Conservation (phyloP, 1,140 invertebrate species). For the Drosophila cardini region DNA sequence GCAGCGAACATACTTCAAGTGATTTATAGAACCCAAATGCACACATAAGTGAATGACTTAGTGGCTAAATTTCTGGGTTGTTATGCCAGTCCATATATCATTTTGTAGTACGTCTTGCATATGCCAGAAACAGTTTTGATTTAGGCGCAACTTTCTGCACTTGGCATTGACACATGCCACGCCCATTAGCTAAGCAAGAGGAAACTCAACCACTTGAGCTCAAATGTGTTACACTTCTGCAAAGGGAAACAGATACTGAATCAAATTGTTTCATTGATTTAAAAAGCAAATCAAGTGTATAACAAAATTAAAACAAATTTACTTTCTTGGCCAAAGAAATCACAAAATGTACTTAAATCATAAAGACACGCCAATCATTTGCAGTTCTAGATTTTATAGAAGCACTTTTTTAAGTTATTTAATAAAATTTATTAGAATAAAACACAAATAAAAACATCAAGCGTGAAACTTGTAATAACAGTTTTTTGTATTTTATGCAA, state of each 20-base stretch:
- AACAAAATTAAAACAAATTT: conserved; percentile 11
- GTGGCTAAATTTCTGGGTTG: conserved; percentile 59
- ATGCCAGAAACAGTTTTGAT: conserved; percentile 59
- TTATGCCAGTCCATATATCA: conserved; percentile 69
- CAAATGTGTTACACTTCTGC: conserved; percentile 67
- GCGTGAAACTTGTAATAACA: background rate
- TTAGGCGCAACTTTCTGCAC: conserved; percentile 43
- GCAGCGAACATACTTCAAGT: conserved; percentile 40
- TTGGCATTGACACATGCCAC: conserved; percentile 74
- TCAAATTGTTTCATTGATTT: conserved; percentile 15
- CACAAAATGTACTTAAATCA: conserved; percentile 37
- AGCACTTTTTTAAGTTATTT: conserved; percentile 31
- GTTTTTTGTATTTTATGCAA: conserved; percentile 12
- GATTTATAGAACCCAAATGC: conserved; percentile 57
- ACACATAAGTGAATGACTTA: conserved; percentile 57
- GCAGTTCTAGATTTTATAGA: background rate
- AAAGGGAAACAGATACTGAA: conserved; percentile 32
- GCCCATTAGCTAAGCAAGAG: conserved; percentile 46
- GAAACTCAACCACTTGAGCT: conserved; percentile 28
- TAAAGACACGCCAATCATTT: conserved; percentile 47
- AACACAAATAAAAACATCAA: conserved; percentile 14
- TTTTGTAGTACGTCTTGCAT: conserved; percentile 69
- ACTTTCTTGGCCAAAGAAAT: conserved; percentile 43
- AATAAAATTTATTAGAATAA: conserved; percentile 4
- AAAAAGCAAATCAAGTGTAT: background rate